Conservation (phyloP, 2,113 vertebrate genomes). For the Rutilus rutilus region DNA sequence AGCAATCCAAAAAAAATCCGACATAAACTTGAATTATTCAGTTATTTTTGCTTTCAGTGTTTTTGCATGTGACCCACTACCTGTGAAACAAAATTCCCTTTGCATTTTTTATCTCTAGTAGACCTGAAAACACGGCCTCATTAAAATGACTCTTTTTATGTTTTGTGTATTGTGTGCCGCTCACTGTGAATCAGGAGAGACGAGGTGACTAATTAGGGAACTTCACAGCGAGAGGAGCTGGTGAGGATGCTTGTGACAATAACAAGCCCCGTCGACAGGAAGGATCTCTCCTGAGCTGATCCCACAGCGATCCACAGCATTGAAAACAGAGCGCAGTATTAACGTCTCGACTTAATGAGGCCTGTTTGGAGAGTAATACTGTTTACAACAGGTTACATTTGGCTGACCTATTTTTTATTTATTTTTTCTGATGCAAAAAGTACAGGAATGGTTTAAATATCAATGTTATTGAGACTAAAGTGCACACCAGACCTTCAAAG, state of each 20-base stretch:
- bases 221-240: conserved; percentile 31
- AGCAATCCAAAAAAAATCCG: neutral
- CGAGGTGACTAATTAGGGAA: conserved; percentile 39
- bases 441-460: neutral
- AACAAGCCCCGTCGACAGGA: conserved; percentile 43
- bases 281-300: conserved; percentile 41
- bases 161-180: neutral
- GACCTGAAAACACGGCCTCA: conserved; percentile 28
- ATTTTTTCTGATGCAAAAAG: neutral
- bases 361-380: conserved; percentile 17
- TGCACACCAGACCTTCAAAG: neutral
- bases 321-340: conserved; percentile 11
- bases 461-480: neutral
- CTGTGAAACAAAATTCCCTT: neutral
- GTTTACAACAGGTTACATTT: conserved; percentile 31
- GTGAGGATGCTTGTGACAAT: conserved; percentile 40
- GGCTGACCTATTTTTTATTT: neutral
- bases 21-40: neutral
- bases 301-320: neutral
- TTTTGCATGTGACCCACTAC: neutral
- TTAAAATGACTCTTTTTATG: conserved; percentile 29
- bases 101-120: neutral
- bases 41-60: neutral
- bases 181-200: conserved; percentile 24
- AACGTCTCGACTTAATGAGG: conserved; percentile 16